A percentile compares a stretch with the other conserved stretches of the same genome.
Conservation (phyloP, 2,888 invertebrate genomes). For the Coleophora flavipennella region DNA sequence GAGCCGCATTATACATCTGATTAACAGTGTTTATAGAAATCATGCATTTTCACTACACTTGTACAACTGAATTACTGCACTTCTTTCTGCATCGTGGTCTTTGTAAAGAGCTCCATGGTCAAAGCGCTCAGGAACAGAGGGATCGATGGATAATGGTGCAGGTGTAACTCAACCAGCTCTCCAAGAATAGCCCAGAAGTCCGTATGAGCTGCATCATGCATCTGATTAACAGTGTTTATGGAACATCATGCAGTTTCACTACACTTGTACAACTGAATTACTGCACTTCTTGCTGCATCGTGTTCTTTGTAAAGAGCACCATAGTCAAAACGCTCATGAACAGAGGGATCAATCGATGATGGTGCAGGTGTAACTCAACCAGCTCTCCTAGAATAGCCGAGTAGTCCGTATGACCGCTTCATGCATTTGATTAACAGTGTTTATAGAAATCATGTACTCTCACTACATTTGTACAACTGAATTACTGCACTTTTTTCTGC, state of each 20-base stretch:
- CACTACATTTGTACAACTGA: too few relatives aligned
- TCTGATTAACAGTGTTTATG: slow-evolving; percentile 84
- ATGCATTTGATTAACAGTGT: too few relatives aligned
- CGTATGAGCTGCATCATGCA: slow-evolving; percentile 92
- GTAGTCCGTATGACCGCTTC: slow-evolving; percentile 90
- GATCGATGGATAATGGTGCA: slow-evolving; percentile 86
- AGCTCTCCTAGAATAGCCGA: slow-evolving; percentile 80
- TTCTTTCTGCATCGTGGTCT: slow-evolving; percentile 74
- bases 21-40: too few relatives aligned
- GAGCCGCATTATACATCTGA: too few relatives aligned
- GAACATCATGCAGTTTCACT: too few relatives aligned
- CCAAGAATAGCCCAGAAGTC: slow-evolving; percentile 82
- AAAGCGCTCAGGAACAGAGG: slow-evolving; percentile 90
- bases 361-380: slow-evolving; percentile 83
- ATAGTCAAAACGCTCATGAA: slow-evolving; percentile 89
- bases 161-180: slow-evolving; percentile 82
- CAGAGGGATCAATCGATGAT: slow-evolving; percentile 88
- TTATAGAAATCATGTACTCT: too few relatives aligned
- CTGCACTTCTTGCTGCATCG: slow-evolving; percentile 51
- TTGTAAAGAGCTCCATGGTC: slow-evolving; percentile 86
- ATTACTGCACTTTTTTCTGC: slow-evolving; percentile 27
- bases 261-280: too few relatives aligned
- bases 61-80: neutral
- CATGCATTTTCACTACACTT: too few relatives aligned
- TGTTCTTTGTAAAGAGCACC: slow-evolving; percentile 85